Conservation (phyloP, 2,113 vertebrate genomes). For the Apistogramma diplotaenia region DNA sequence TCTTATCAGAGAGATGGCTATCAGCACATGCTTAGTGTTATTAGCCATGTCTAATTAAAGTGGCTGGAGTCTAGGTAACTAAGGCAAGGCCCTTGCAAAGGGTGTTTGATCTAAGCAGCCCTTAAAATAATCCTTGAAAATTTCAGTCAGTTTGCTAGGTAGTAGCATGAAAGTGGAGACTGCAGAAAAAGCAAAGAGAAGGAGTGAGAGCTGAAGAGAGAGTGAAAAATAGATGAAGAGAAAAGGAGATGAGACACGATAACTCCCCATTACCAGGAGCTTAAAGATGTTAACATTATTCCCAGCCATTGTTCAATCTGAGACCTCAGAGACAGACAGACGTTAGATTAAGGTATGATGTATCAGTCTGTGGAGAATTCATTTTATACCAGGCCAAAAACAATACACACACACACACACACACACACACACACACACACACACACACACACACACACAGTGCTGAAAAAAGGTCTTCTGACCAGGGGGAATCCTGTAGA, state of each 20-base stretch:
- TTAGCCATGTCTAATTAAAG: constrained; percentile 90
- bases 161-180: constrained; percentile 71
- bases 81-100: constrained; percentile 52
- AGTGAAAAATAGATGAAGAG: constrained; percentile 48
- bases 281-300: constrained; percentile 96
- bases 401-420: not conserved
- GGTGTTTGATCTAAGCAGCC: constrained; percentile 82
- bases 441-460: not conserved
- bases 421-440: not conserved
- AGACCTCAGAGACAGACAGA: constrained; percentile 89
- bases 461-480: constrained; percentile 76
- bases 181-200: not conserved
- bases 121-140: constrained; percentile 77
- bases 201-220: constrained; percentile 7
- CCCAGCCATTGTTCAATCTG: constrained; percentile 90
- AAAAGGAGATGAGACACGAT: constrained; percentile 85
- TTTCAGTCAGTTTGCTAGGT: constrained; percentile 60
- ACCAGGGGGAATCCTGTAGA: constrained; percentile 83
- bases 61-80: constrained; percentile 77
- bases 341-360: constrained; percentile 86
- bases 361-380: constrained; percentile 92
- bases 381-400: constrained; percentile 81
- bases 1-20: constrained; percentile 80
- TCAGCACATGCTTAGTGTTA: constrained; percentile 82
- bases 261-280: constrained; percentile 90